phyloP scores from a whole-genome alignment of 2,888 invertebrate genomes.

The Eupithecia centaureata region DNA sequence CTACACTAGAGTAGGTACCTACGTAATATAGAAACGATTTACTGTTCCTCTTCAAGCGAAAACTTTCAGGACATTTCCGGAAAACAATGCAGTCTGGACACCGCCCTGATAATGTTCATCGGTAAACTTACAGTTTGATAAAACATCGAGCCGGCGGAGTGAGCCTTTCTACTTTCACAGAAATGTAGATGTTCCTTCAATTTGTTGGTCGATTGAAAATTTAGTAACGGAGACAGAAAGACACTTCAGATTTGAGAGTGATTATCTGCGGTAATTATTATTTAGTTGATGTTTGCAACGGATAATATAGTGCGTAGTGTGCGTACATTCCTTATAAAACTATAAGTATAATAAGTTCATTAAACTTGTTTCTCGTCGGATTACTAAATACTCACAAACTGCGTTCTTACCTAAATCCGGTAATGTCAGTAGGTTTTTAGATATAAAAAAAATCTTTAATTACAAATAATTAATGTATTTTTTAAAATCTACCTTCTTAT shows the following conservation, averaged over 20 bases:
- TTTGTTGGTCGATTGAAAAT: background rate
- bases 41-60: background rate
- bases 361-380: too few species aligned
- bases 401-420: too few species aligned
- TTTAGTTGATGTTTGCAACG: background rate
- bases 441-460: too few species aligned
- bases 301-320: too few species aligned
- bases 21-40: background rate
- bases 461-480: too few species aligned
- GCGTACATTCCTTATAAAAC: too few species aligned
- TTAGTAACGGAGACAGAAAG: background rate
- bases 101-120: background rate
- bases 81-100: background rate
- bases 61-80: background rate
- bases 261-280: background rate
- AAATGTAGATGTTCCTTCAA: too few species aligned
- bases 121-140: background rate
- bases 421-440: too few species aligned
- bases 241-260: background rate
- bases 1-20: background rate
- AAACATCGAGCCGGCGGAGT: background rate
- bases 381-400: too few species aligned
- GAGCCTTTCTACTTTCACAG: background rate
- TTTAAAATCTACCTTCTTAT: too few species aligned
- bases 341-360: too few species aligned